Percentiles rank a stretch among this genome's conserved stretches.
These are phyloP conservation scores for Micrasema longulum DNA, from an alignment of 1,140 invertebrate genomes.

Conservation along the genomic window DNA sequence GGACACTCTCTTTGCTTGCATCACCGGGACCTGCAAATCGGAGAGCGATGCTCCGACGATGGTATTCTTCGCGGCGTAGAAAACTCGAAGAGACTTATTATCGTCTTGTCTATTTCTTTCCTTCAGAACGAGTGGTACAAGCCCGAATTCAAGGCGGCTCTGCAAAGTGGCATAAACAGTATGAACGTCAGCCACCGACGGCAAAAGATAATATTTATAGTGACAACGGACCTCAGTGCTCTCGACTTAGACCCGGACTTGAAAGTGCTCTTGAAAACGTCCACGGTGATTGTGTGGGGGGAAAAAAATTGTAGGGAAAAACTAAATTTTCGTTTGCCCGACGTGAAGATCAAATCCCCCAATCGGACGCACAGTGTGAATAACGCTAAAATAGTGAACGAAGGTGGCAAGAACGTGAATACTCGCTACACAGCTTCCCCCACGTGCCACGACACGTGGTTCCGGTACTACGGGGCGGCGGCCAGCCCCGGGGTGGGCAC, in stretches of 20 bases:
- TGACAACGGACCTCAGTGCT: slow-evolving; percentile 72
- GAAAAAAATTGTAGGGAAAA: slow-evolving; percentile 92
- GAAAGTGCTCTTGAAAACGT: slow-evolving; percentile 84
- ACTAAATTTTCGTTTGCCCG: slow-evolving; percentile 88
- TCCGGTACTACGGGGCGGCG: slow-evolving; percentile 61
- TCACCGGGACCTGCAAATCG: slow-evolving; percentile 79
- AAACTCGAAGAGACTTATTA: slow-evolving; percentile 76
- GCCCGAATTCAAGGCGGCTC: slow-evolving; percentile 76
- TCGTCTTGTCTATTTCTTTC: slow-evolving; percentile 80
- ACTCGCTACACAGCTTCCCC: slow-evolving; percentile 67
- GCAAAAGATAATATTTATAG: slow-evolving; percentile 81
- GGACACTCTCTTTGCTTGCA: slow-evolving; percentile 82
- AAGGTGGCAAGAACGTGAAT: slow-evolving; percentile 65
- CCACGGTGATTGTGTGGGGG: slow-evolving; percentile 86
- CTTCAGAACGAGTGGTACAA: slow-evolving; percentile 81
- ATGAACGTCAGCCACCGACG: slow-evolving; percentile 76
- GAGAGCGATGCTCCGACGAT: slow-evolving; percentile 77
- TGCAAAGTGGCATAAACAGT: slow-evolving; percentile 80
- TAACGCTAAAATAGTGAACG: slow-evolving; percentile 60
- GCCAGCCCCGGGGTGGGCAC: slow-evolving; percentile 63
- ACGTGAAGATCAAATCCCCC: slow-evolving; percentile 69
- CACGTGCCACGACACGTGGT: slow-evolving; percentile 66
- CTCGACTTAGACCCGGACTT: slow-evolving; percentile 84
- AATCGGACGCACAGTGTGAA: slow-evolving; percentile 62
- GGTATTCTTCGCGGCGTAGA: slow-evolving; percentile 84